Conservation (phyloP, 2,797 vertebrate genomes). For the Chelmon rostratus region DNA sequence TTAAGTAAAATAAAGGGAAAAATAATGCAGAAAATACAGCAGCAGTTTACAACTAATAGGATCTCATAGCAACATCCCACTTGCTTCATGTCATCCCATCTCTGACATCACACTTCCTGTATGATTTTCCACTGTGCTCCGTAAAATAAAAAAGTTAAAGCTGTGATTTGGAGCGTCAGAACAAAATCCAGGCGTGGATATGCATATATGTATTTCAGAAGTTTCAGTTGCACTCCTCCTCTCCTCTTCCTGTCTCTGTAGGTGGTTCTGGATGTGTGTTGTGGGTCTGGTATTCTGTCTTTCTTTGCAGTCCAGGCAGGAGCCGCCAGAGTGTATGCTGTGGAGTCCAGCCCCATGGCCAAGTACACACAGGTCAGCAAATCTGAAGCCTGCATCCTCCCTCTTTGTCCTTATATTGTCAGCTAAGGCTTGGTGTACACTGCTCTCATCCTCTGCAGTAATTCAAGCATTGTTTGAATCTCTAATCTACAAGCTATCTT, state of each 20-base stretch:
- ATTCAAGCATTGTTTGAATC: not conserved
- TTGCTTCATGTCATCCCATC: no score
- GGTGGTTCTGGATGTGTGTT: slow-evolving; percentile 85
- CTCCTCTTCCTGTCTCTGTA: slow-evolving; percentile 42
- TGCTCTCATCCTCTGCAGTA: not conserved
- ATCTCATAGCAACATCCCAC: no score
- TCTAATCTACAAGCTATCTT: not conserved
- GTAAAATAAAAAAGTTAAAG: no score
- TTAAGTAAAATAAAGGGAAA: no score
- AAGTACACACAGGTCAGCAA: slow-evolving; percentile 75
- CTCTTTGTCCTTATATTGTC: not conserved
- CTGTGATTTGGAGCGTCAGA: not conserved
- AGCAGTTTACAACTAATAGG: no score
- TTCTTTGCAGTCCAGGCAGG: slow-evolving; percentile 85
- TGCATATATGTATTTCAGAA: no score
- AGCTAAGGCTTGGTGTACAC: not conserved
- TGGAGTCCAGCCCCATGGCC: slow-evolving; percentile 78
- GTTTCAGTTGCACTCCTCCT: not conserved
- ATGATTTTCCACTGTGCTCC: no score
- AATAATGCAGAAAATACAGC: no score
- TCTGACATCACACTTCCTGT: no score
- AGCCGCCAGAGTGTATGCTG: slow-evolving; percentile 80
- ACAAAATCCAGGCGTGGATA: not conserved
- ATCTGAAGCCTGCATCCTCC: not conserved
- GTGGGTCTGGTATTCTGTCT: slow-evolving; percentile 82